These are phyloP conservation scores for Andrena chrysosceles DNA, from an alignment of 2,888 invertebrate species.

Conservation along the genomic window DNA sequence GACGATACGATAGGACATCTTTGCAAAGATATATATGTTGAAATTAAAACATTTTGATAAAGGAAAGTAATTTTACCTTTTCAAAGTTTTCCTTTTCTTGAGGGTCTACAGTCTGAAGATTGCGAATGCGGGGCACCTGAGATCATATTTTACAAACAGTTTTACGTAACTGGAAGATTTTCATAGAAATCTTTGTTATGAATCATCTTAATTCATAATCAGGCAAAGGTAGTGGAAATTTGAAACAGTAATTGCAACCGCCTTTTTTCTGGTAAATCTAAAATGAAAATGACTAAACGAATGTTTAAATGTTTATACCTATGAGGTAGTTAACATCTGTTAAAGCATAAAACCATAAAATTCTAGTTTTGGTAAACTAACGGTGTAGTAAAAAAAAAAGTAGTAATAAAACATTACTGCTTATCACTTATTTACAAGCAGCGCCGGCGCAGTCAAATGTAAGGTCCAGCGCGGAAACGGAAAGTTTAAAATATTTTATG, in stretches of 20 bases:
- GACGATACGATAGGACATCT: background rate
- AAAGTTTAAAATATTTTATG: no score
- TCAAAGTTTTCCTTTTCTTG: conserved; percentile 88
- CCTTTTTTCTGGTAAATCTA: background rate
- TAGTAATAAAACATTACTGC: no score
- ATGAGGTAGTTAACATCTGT: no score
- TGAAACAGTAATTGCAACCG: no score
- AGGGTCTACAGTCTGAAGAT: conserved; percentile 86
- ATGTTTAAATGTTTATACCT: background rate
- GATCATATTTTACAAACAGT: conserved; percentile 81
- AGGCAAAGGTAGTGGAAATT: no score
- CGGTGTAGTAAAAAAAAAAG: no score
- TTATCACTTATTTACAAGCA: no score
- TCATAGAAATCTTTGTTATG: conserved; percentile 4
- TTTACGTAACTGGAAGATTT: conserved; percentile 8
- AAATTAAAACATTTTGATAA: conserved; percentile 35
- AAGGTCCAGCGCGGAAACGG: no score
- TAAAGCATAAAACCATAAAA: no score
- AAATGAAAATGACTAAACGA: background rate
- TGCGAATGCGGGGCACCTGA: conserved; percentile 84
- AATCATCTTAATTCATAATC: conserved; percentile 21
- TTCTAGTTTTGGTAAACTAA: no score
- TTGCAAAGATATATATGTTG: conserved; percentile 24
- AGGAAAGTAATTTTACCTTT: conserved; percentile 86
- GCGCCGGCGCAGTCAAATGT: no score